These are phyloP conservation scores for Gallinago paraguaiae DNA, from an alignment of 2,113 vertebrate species.

Conservation along the genomic window DNA sequence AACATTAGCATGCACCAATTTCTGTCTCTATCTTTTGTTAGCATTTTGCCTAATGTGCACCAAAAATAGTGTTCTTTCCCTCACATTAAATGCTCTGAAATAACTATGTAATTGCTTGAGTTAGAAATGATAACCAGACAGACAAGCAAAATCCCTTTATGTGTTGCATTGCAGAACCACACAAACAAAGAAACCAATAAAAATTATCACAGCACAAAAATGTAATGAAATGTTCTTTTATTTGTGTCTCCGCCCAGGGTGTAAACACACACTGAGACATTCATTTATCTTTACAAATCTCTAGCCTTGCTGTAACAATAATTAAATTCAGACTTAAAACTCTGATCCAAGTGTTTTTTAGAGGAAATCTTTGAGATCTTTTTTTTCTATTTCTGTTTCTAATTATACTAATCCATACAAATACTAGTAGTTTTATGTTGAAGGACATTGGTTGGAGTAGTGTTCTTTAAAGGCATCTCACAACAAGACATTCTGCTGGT, in stretches of 20 bases:
- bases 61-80: neutral
- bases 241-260: conserved; percentile 67
- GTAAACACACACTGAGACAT: conserved; percentile 58
- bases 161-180: conserved; percentile 37
- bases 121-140: neutral
- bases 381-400: conserved; percentile 51
- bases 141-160: conserved; percentile 21
- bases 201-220: conserved; percentile 63
- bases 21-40: neutral
- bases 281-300: conserved; percentile 54
- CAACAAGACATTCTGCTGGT: neutral
- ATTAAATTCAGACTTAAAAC: conserved; percentile 70
- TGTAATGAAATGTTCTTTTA: conserved; percentile 72
- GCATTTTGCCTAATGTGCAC: neutral
- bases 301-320: conserved; percentile 53
- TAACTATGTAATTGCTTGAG: neutral
- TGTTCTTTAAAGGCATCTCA: conserved; percentile 2
- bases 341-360: conserved; percentile 46
- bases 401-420: conserved; percentile 63
- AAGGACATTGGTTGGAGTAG: conserved; percentile 37
- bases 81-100: neutral
- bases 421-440: conserved; percentile 25
- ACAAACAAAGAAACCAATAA: conserved; percentile 60
- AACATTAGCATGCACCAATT: neutral
- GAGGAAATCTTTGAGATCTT: conserved; percentile 28